These are phyloP conservation scores for Bicyclus anynana DNA, from an alignment of 1,140 invertebrate species.

Conservation along the genomic window DNA sequence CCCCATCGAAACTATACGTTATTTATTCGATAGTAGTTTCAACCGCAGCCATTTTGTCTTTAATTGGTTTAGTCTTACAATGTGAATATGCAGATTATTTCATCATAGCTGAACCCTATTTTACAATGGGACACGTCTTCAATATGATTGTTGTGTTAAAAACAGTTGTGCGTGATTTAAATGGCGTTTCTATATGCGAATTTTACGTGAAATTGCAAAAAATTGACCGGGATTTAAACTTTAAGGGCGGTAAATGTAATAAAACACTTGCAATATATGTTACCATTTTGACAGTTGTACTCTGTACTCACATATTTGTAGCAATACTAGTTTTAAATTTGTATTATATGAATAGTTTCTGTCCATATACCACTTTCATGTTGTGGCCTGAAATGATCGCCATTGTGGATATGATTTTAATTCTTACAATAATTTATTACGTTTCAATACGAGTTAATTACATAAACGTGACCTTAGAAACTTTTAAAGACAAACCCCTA, in stretches of 20 bases:
- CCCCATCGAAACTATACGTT: conserved; percentile 22
- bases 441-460: conserved; percentile 3
- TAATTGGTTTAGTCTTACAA: background rate
- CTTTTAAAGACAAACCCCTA: background rate
- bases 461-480: background rate
- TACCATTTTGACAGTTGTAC: too few relatives aligned
- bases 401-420: background rate
- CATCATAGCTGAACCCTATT: background rate
- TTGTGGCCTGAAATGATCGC: background rate
- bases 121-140: background rate
- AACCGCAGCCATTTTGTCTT: background rate
- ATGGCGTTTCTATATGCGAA: conserved; percentile 3
- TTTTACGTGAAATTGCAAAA: conserved; percentile 49
- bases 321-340: background rate
- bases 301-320: too few relatives aligned
- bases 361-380: background rate
- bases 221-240: conserved; percentile 36
- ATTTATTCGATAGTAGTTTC: conserved; percentile 10
- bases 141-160: background rate
- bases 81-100: background rate
- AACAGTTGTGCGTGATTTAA: background rate
- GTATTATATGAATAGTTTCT: background rate
- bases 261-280: background rate
- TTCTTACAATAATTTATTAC: background rate
- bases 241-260: conserved; percentile 7